phyloP scores from a whole-genome alignment of 2,113 vertebrate species.

The Python bivittatus region DNA sequence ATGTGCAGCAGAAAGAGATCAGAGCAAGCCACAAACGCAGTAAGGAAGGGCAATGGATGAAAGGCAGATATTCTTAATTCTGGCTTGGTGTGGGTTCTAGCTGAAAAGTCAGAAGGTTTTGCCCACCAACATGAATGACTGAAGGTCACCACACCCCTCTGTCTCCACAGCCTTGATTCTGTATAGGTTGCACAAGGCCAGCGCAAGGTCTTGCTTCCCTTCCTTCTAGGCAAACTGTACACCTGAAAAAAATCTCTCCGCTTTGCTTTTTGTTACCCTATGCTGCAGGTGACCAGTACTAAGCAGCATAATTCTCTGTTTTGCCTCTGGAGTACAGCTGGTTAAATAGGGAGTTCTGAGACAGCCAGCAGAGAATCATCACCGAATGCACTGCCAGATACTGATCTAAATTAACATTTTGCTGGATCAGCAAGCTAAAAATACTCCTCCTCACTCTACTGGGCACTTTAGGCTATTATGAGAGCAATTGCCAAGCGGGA shows the following conservation, averaged over 20 bases:
- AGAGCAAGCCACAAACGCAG: background rate
- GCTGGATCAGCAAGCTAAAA: conserved; percentile 41
- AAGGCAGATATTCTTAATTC: background rate
- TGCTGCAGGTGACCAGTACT: background rate
- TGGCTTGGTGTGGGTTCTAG: background rate
- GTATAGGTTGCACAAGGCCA: background rate
- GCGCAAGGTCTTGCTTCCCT: background rate
- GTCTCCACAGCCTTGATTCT: background rate
- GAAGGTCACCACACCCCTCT: background rate
- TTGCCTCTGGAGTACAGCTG: background rate
- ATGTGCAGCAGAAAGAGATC: background rate
- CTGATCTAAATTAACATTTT: conserved; percentile 20
- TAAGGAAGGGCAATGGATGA: background rate
- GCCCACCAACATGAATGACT: background rate
- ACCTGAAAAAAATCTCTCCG: background rate
- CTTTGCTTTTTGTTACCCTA: background rate
- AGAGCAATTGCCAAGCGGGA: conserved; percentile 20
- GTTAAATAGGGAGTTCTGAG: conserved; percentile 1
- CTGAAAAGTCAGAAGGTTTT: background rate
- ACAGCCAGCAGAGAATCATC: conserved; percentile 3
- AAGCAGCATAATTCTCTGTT: background rate
- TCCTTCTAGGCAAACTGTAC: background rate
- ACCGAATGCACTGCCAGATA: conserved; percentile 1
- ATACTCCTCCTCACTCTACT: background rate
- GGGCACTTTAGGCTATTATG: background rate